These are phyloP conservation scores for Caenorhabditis sulstoni DNA, from an alignment of 2,888 invertebrate genomes.

Conservation along the genomic window DNA sequence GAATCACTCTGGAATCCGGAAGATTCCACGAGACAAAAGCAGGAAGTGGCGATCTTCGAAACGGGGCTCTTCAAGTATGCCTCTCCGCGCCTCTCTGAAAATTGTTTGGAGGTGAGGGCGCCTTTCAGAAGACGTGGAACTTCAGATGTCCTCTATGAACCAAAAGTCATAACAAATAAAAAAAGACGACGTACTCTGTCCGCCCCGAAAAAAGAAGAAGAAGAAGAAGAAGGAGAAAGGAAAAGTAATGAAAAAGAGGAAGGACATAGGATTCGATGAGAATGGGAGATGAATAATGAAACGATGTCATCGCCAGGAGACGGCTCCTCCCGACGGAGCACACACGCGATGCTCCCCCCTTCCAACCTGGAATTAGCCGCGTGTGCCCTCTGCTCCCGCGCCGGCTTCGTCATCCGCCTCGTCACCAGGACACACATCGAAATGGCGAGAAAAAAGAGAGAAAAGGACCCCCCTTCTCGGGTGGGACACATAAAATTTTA, in stretches of 20 bases:
- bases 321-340: too few relatives aligned
- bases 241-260: background rate
- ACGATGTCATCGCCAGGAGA: conserved; percentile 25
- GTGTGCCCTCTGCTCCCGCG: conserved; percentile 33
- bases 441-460: too few relatives aligned
- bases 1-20: too few relatives aligned
- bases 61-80: too few relatives aligned
- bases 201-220: conserved; percentile 1
- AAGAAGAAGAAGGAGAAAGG: background rate
- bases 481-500: conserved; percentile 42
- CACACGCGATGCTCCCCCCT: conserved; percentile 6
- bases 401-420: background rate
- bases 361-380: conserved; percentile 23
- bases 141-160: too few relatives aligned
- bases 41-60: too few relatives aligned
- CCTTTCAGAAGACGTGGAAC: too few relatives aligned
- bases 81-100: too few relatives aligned
- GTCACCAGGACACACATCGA: conserved; percentile 4
- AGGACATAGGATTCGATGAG: too few relatives aligned
- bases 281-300: conserved; percentile 31
- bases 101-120: too few relatives aligned
- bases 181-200: conserved; percentile 10
- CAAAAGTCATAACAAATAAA: background rate
- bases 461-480: too few relatives aligned
- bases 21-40: too few relatives aligned